A percentile compares a stretch with the other conserved stretches of the same genome.
phyloP scores from a whole-genome alignment of 1,140 invertebrate species.

The Calliphora vicina region DNA sequence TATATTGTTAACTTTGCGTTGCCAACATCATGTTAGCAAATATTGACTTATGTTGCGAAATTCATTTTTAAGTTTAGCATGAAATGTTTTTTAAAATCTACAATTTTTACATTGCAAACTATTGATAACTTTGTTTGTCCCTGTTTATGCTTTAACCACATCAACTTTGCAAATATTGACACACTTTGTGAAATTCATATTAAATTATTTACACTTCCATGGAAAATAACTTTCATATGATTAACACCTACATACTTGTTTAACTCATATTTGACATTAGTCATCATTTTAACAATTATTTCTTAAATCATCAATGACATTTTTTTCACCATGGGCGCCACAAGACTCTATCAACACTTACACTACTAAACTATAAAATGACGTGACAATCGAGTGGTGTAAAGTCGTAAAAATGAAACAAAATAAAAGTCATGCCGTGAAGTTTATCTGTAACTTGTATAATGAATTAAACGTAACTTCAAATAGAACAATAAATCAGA shows the following conservation, averaged over 20 bases:
- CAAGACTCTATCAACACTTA: not conserved
- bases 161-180: too few relatives aligned
- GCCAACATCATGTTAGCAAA: too few relatives aligned
- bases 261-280: not conserved
- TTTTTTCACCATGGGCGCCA: not conserved
- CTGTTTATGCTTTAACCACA: not conserved
- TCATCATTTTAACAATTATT: not conserved
- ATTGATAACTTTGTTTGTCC: not conserved
- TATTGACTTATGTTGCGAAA: too few relatives aligned
- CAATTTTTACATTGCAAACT: not conserved
- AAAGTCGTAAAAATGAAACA: too few relatives aligned
- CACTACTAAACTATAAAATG: not conserved
- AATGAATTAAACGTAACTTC: too few relatives aligned
- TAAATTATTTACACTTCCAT: not conserved
- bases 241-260: not conserved
- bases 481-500: not conserved
- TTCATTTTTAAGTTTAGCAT: too few relatives aligned
- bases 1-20: too few relatives aligned
- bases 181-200: too few relatives aligned
- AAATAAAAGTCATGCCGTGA: too few relatives aligned
- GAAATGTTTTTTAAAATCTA: too few relatives aligned
- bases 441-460: too few relatives aligned
- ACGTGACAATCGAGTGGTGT: not conserved
- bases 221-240: not conserved
- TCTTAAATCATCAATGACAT: not conserved